phyloP scores from a whole-genome alignment of 2,113 vertebrate genomes.

The Gobio gobio region DNA sequence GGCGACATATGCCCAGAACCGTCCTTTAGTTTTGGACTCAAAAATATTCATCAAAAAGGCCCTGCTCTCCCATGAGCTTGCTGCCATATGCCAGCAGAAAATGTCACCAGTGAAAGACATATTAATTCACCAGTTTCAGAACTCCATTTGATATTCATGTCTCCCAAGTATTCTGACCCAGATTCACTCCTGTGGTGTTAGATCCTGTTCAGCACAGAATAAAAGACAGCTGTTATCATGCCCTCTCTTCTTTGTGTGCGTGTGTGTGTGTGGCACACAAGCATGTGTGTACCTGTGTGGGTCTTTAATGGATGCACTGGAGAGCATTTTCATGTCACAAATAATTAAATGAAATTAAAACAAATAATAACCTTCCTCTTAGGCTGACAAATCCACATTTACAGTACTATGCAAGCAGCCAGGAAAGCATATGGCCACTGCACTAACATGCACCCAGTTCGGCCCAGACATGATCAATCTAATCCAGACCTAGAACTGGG shows the following conservation, averaged over 20 bases:
- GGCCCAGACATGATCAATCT: slow-evolving; percentile 25
- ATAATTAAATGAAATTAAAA: slow-evolving; percentile 68
- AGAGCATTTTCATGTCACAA: slow-evolving; percentile 82
- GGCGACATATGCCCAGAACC: slow-evolving; percentile 85
- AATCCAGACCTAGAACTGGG: slow-evolving; percentile 21
- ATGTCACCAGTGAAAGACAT: slow-evolving; percentile 98
- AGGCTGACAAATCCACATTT: slow-evolving; percentile 84
- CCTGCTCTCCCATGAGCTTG: slow-evolving; percentile 89
- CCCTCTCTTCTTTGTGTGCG: slow-evolving; percentile 50
- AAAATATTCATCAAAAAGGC: slow-evolving; percentile 93
- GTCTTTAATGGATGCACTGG: slow-evolving; percentile 30
- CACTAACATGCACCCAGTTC: slow-evolving; percentile 41
- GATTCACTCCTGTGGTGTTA: slow-evolving; percentile 83
- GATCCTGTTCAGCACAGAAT: slow-evolving; percentile 83
- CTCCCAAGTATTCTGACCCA: slow-evolving; percentile 89
- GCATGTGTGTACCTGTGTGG: slow-evolving; percentile 9
- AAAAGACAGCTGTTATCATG: slow-evolving; percentile 87
- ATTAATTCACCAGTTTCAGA: slow-evolving; percentile 94
- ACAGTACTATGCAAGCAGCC: slow-evolving; percentile 86
- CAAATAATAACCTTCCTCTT: slow-evolving; percentile 85
- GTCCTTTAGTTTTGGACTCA: slow-evolving; percentile 89
- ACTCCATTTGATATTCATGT: slow-evolving; percentile 93
- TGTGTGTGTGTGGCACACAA: slow-evolving; percentile 19
- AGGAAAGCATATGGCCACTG: slow-evolving; percentile 88
- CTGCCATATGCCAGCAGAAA: slow-evolving; percentile 95